A percentile compares a stretch with the other conserved stretches of the same genome.
phyloP scores from a whole-genome alignment of 2,797 vertebrate species.

The Peromyscus nudipes region DNA sequence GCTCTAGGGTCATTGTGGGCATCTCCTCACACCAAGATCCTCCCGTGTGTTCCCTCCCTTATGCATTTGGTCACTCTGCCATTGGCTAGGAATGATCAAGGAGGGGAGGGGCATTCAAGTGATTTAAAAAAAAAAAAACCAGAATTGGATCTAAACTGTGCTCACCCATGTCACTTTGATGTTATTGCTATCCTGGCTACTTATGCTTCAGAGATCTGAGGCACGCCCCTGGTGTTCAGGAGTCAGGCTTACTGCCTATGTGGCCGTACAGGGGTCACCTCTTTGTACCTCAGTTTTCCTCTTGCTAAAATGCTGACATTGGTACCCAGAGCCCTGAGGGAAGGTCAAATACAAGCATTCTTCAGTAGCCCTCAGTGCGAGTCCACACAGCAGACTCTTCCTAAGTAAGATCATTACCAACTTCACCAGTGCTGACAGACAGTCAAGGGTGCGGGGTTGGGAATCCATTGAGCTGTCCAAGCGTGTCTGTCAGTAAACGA shows the following conservation, averaged over 20 bases:
- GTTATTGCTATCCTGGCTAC: background rate
- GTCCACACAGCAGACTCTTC: background rate
- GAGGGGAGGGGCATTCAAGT: background rate
- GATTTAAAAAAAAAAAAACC: no score
- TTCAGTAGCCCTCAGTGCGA: no score
- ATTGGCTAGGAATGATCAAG: background rate
- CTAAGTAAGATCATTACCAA: background rate
- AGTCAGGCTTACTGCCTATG: background rate
- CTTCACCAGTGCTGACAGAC: background rate
- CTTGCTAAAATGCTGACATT: background rate
- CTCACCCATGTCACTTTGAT: fast-evolving
- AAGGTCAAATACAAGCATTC: background rate
- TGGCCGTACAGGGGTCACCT: background rate
- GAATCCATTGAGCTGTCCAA: background rate
- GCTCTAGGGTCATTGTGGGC: background rate
- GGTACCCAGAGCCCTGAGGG: background rate
- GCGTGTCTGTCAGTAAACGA: background rate
- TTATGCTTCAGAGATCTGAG: background rate
- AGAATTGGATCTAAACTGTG: background rate
- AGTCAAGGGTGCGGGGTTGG: background rate
- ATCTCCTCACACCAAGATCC: background rate
- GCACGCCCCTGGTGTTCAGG: background rate
- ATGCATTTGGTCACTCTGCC: background rate
- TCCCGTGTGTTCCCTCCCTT: background rate
- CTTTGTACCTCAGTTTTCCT: background rate